Base-by-base conservation (phyloP, 2,888 invertebrate genomes). In the Cartodere bifasciata region DNA sequence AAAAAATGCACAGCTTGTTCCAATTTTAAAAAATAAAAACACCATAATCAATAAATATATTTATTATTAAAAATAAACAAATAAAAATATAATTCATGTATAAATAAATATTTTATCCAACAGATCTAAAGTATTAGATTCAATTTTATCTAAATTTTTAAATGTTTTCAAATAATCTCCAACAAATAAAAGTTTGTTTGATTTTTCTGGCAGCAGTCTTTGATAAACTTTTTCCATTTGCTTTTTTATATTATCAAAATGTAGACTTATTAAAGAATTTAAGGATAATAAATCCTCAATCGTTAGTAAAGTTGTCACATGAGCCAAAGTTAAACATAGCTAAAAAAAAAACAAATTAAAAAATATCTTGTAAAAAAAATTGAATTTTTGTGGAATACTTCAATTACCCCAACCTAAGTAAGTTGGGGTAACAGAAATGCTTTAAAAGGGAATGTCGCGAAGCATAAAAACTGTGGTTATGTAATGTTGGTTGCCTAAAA, bases 301-400 rank as follows among this genome's bases (percentile, higher is more conserved):
- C 1, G 57, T 58, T 1, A 78, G 60, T 4, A 76, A 52, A 16
- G 67, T 66, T 35, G 78, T 68, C 31, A 87, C 50, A 50, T 85
- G 84, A 15, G 79, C 70, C 4, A 87, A 58, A 1, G 83, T 73
- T 13, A 79, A 62, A 53, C 85, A 85, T 4, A 85, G 61, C 75
- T 82, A 56, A 28, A 67, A 67, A 40, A 39, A 41, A 37, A 13
- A 24, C 29, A 33, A 21, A 27, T 24, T 17, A 38, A 35, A 28
- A 32, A 31, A 23, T 26, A 13, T 34, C n/a, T 38, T 22, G 15
- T n/a, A 29, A 28, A 32, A 17, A n/a, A 17, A 17, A 6, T 7
- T 9, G n/a, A 6, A 17, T 7, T 17, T 6, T 9, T 17, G n/a
- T 17, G 6, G 20, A 17, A 17, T 17, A 7, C 6, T 15, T 28